Evolutionary conservation across 2,888 invertebrate genomes (phyloP).

Genomic region (Meghimatium bilineatum): DNA sequence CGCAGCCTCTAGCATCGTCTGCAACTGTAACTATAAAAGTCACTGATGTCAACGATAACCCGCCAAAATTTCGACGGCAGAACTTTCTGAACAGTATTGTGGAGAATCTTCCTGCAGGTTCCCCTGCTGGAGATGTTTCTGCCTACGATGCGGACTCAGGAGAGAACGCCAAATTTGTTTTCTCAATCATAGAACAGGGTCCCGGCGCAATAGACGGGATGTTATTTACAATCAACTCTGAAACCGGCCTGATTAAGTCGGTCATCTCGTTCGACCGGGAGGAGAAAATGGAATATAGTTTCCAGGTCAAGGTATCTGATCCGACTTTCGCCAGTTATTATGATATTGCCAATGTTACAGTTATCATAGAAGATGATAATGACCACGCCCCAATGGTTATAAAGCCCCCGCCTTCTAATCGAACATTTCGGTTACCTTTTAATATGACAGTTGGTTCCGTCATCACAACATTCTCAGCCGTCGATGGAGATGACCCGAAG

Average conservation of each 20-base stretch:
- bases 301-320: conserved; percentile 90
- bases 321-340: conserved; percentile 82
- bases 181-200: conserved; percentile 41
- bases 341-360: conserved; percentile 92
- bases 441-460: conserved; percentile 63
- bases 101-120: conserved; percentile 92
- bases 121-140: conserved; percentile 90
- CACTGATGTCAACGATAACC: conserved; percentile 89
- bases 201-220: conserved; percentile 78
- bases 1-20: conserved; percentile 80
- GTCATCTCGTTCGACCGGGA: conserved; percentile 91
- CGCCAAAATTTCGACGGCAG: conserved; percentile 80
- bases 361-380: conserved; percentile 95
- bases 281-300: conserved; percentile 87
- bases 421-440: conserved; percentile 64
- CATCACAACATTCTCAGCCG: conserved; percentile 84
- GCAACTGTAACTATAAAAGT: conserved; percentile 80
- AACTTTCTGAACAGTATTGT: conserved; percentile 92
- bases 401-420: conserved; percentile 65
- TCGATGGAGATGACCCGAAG: conserved; percentile 92
- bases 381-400: conserved; percentile 88
- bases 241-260: conserved; percentile 88
- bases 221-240: conserved; percentile 82
- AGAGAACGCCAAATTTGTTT: conserved; percentile 85
- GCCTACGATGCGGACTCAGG: conserved; percentile 95